These are phyloP conservation scores for Puntigrus tetrazona DNA, from an alignment of 2,113 vertebrate species.

Conservation along the genomic window DNA sequence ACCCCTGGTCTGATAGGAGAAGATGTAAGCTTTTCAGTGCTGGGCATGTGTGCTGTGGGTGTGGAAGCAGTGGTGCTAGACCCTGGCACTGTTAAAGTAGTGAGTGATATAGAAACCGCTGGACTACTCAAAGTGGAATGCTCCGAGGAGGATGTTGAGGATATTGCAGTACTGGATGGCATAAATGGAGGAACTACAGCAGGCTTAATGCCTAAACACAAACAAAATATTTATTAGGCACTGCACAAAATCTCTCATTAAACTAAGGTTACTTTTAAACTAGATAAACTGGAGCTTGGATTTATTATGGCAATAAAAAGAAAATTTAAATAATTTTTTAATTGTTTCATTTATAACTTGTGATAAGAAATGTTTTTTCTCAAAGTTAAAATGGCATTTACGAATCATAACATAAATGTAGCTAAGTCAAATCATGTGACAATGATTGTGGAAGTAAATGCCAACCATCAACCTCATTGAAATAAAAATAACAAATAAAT, in stretches of 20 bases:
- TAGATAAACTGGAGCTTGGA: neutral
- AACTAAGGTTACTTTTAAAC: neutral
- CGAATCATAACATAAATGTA: neutral
- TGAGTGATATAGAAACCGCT: neutral
- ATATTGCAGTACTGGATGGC: conserved; percentile 58
- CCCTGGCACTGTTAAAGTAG: conserved; percentile 28
- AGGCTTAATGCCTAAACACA: conserved; percentile 81
- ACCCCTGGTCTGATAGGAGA: conserved; percentile 56
- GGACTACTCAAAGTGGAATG: conserved; percentile 16
- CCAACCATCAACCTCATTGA: neutral
- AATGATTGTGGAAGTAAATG: neutral
- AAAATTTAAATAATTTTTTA: neutral
- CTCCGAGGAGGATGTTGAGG: conserved; percentile 39
- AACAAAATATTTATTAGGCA: conserved; percentile 43
- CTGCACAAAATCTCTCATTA: conserved; percentile 20
- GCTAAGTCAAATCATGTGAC: neutral
- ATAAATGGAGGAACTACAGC: conserved; percentile 54
- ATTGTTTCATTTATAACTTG: neutral
- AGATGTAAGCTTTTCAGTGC: conserved; percentile 20
- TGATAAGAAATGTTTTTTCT: neutral
- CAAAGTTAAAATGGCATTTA: neutral
- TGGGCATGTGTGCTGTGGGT: conserved; percentile 20
- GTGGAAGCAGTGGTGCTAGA: conserved; percentile 26
- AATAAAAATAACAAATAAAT: no score
- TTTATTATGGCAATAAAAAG: neutral